Evolutionary conservation across 1,140 invertebrate genomes (phyloP).

Genomic region (Drosophila pseudoobscura): DNA sequence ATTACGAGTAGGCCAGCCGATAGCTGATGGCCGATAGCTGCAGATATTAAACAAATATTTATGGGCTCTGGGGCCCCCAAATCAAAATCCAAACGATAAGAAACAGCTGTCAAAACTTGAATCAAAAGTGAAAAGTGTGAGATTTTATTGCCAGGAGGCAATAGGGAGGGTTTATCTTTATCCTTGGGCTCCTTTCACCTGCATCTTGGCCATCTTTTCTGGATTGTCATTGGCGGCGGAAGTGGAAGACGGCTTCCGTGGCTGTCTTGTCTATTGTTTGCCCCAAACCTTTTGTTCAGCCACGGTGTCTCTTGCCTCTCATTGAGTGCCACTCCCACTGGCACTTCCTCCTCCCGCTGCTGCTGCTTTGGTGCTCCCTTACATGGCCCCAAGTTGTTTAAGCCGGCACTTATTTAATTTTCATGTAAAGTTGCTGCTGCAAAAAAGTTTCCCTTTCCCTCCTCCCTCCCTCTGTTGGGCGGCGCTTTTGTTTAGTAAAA

Average conservation of each 20-base stretch:
- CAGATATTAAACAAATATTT: conserved; percentile 75
- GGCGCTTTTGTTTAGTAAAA: conserved; percentile 36
- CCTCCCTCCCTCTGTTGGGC: too few relatives aligned
- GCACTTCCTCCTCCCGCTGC: too few relatives aligned
- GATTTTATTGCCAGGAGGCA: conserved; percentile 27
- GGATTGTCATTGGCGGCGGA: conserved; percentile 47
- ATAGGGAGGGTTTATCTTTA: conserved; percentile 5
- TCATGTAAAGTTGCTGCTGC: conserved; percentile 67
- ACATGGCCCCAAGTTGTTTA: conserved; percentile 62
- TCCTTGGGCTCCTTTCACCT: conserved; percentile 18
- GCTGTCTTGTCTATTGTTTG: conserved; percentile 32
- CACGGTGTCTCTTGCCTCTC: neutral
- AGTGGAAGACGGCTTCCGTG: conserved; percentile 43
- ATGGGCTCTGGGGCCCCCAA: conserved; percentile 58
- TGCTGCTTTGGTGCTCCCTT: conserved; percentile 11
- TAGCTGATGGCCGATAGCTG: conserved; percentile 15
- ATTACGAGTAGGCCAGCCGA: conserved; percentile 27
- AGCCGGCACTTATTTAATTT: conserved; percentile 79
- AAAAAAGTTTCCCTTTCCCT: conserved; percentile 16
- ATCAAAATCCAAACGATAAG: conserved; percentile 53
- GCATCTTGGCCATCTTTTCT: neutral
- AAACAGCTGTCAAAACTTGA: conserved; percentile 58
- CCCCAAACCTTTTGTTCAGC: conserved; percentile 39
- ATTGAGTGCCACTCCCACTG: too few relatives aligned
- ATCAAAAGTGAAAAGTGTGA: conserved; percentile 12